phyloP scores from a whole-genome alignment of 2,888 invertebrate genomes.

The Cenopis cana region DNA sequence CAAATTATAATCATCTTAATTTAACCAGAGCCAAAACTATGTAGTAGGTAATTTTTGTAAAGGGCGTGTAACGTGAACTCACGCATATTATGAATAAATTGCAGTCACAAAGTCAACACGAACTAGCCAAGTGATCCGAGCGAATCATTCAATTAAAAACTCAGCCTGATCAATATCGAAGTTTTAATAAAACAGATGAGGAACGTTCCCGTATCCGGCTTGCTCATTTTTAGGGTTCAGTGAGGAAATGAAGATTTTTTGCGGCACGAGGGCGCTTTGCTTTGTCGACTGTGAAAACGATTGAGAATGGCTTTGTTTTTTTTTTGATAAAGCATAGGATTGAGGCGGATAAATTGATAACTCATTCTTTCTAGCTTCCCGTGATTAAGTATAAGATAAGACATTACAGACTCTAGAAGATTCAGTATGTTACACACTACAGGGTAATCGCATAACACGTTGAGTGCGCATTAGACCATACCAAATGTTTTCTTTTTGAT shows the following conservation, averaged over 20 bases:
- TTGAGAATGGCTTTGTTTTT: not conserved
- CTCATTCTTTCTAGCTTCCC: not conserved
- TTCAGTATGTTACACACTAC: too few relatives aligned
- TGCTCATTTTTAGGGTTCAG: conserved; percentile 41
- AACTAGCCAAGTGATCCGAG: conserved; percentile 31
- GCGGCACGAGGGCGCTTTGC: conserved; percentile 1
- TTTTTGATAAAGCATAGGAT: not conserved
- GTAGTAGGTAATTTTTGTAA: conserved; percentile 3
- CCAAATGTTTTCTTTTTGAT: too few relatives aligned
- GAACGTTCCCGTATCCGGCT: conserved; percentile 38
- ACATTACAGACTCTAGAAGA: too few relatives aligned
- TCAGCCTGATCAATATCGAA: conserved; percentile 34
- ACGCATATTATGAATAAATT: conserved; percentile 39
- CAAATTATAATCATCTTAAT: too few relatives aligned
- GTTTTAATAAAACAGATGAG: conserved; percentile 44
- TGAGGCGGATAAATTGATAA: not conserved
- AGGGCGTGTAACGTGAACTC: conserved; percentile 35
- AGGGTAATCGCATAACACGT: too few relatives aligned
- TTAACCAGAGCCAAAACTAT: not conserved
- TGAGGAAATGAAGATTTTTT: conserved; percentile 37
- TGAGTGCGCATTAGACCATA: too few relatives aligned
- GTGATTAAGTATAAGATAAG: not conserved
- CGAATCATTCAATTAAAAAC: conserved; percentile 43
- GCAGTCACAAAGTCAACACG: conserved; percentile 35
- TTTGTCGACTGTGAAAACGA: conserved; percentile 1